Base-by-base conservation (phyloP, 2,797 vertebrate genomes). In the Eulemur mongoz region DNA sequence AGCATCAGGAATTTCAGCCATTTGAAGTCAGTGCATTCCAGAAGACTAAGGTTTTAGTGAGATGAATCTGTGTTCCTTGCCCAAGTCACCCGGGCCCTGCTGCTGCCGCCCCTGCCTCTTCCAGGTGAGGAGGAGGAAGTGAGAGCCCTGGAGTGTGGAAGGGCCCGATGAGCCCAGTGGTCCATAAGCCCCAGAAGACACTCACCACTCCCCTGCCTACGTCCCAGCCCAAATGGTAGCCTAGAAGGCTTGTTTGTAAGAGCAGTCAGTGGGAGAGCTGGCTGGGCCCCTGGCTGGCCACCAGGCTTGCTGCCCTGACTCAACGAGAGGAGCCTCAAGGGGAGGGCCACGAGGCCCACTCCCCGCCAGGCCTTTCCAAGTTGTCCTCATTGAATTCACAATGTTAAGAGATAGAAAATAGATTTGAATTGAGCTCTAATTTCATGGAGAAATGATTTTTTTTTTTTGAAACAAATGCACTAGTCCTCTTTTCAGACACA, bases 271-370 rank as follows among this genome's bases (percentile, higher is more conserved):
- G 20, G 7, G 7, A 1, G 32, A 25, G 43, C 25, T 48, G 7
- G 22, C 9, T 0, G 0, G 80, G 67, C 50, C n/a, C 50, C 45
- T 4, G 7, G 9, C 20, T 59, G 9, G 35, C 4, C 22, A 2
- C 59, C 78, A 83, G 59, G 22, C n/a, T 70, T 20, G 8, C 54
- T 30, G 40, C 73, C 25, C 27, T 30, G n/a, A 50, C 63, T n/a
- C 30, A 10, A 1, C 8, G 12, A 23, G 27, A 57, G 70, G 45
- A 6, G n/a, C 4, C 38, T 22, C 3, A 2, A 52, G 18, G 67
- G 52, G n/a, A 45, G 2, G 30, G 10, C 27, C 57, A 0, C 22
- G 5, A 63, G 50, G 57, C 12, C 22, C 14, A 0, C 30, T 14
- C 35, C 48, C 48, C 0, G 15, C 57, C 76, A 65, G 30, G 52